phyloP scores from a whole-genome alignment of 2,113 vertebrate species.

The Rhynchopsitta pachyrhyncha region DNA sequence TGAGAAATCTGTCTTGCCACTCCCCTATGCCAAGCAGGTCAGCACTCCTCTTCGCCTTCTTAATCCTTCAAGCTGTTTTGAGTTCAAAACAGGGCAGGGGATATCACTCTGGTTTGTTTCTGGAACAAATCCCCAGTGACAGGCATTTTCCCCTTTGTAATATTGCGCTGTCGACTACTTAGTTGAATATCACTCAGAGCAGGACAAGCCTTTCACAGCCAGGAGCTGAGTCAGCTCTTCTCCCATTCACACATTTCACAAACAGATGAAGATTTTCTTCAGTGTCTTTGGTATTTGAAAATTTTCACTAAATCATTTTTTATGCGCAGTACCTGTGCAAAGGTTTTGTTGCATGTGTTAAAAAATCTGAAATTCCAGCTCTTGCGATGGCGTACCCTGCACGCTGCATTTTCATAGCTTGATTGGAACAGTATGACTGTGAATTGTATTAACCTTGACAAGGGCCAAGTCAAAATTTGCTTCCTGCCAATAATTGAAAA shows the following conservation, averaged over 20 bases:
- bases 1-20: neutral
- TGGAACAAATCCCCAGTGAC: neutral
- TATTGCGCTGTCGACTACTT: neutral
- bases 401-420: neutral
- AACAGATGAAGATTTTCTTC: conserved; percentile 9
- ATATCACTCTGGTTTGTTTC: neutral
- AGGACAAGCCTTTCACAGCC: neutral
- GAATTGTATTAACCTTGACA: conserved; percentile 37
- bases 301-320: neutral
- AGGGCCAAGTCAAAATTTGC: conserved; percentile 27
- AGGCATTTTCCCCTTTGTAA: neutral
- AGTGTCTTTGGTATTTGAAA: neutral
- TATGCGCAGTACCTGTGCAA: neutral
- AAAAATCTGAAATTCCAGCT: neutral
- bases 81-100: neutral
- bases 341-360: neutral
- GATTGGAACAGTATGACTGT: neutral
- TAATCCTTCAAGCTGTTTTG: neutral
- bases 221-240: conserved; percentile 31
- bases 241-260: neutral
- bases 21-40: neutral
- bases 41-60: neutral
- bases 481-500: conserved; percentile 31
- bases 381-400: neutral
- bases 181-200: neutral